Base-by-base conservation (phyloP, 2,888 invertebrate genomes). In the Kryphioiulus occultus region DNA sequence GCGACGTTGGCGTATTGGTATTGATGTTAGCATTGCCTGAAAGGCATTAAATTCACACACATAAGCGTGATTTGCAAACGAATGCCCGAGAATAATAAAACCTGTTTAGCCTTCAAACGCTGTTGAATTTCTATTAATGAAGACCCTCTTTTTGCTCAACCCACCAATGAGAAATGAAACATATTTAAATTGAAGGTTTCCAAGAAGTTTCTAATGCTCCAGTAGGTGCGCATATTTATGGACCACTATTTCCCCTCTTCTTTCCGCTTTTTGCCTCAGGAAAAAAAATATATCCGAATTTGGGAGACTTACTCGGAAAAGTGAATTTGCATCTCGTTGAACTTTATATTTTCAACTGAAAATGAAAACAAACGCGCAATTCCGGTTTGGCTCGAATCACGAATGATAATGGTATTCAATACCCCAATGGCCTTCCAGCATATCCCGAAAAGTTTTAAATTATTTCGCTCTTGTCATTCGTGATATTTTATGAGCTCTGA, bases 1-100 rank as follows among this genome's bases (percentile, higher is more conserved):
- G 59, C 59, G 59, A 59, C 59, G 22, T n/a, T 4, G n/a, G 19
- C n/a, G 22, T 22, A 5, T 59, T 59, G 59, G 59, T 19, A 9
- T 22, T 22, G 59, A 59, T 44, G 59, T 59, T 59, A 59, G 22
- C 22, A 44, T 78, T 78, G 78, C 78, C 78, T 78, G 30, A 78
- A 78, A 78, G 78, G 78, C 78, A 78, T 78, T 78, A 78, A 78
- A 78, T 78, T 78, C 78, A 30, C 78, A 78, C 78, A 30, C 30
- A 78, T 78, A 30, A 78, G 78, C 78, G 30, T 78, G 78, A 78
- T 78, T 78, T 78, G 78, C 78, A 78, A 30, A 78, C 78, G 78
- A 78, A 78, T 78, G 78, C 78, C 4, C 30, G 78, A 7, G 30
- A 30, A 78, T 78, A 78, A 78, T 78, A 30, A 78, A 78, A 78